Evolutionary conservation across 2,888 invertebrate genomes (phyloP).

Genomic region (Rhogogaster chlorosoma): DNA sequence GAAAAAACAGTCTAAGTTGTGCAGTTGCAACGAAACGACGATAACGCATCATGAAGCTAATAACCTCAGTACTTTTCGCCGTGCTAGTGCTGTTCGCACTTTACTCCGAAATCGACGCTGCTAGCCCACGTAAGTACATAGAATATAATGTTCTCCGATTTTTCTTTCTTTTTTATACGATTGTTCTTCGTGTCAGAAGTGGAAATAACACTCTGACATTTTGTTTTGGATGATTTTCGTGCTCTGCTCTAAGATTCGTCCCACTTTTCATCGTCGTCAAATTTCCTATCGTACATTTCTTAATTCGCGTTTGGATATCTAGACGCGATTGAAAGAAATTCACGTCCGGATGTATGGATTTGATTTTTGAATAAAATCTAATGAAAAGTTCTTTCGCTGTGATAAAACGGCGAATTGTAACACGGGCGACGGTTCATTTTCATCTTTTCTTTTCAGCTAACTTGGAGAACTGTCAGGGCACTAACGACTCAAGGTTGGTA

Average conservation of each 20-base stretch:
- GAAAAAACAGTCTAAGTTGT: neutral
- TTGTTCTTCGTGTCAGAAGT: neutral
- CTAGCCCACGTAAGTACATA: neutral
- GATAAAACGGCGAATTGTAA: neutral
- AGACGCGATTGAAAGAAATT: neutral
- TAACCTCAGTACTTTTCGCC: neutral
- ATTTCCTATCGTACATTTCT: neutral
- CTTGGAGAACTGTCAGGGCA: slow-evolving; percentile 5
- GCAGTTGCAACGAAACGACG: neutral
- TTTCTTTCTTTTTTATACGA: neutral
- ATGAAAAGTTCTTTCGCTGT: neutral
- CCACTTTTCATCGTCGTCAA: neutral
- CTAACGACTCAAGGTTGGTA: neutral
- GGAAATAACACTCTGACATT: neutral
- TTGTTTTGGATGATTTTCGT: neutral
- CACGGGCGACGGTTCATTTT: neutral
- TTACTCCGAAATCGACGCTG: neutral
- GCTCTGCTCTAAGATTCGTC: neutral
- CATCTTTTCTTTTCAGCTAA: neutral
- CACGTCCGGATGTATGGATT: neutral
- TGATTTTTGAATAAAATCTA: neutral
- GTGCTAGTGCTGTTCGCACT: slow-evolving; percentile 9
- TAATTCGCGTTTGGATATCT: neutral
- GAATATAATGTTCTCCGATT: neutral
- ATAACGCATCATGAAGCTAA: neutral